A percentile compares a stretch with the other conserved stretches of the same genome.
Conservation (phyloP, 2,113 vertebrate genomes). For the Corythornis vintsioides region DNA sequence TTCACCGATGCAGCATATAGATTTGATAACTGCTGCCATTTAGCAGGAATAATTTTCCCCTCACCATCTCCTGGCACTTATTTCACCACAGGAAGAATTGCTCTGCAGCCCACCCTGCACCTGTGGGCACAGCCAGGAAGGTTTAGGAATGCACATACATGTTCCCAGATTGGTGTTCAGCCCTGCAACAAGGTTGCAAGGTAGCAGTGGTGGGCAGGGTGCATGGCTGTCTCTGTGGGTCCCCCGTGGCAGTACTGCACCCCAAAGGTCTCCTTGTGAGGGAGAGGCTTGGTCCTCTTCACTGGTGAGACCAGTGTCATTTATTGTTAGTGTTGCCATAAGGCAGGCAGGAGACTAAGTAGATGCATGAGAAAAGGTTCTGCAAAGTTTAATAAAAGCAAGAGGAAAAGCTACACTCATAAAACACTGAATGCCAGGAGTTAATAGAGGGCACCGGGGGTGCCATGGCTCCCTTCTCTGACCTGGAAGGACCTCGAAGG, state of each 20-base stretch:
- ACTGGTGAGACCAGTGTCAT: accelerated
- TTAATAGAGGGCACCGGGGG: neutral
- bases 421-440: neutral
- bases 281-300: neutral
- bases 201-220: neutral
- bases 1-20: neutral
- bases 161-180: too few species aligned
- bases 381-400: slow-evolving; percentile 1
- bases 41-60: neutral
- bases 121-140: accelerated
- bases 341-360: neutral
- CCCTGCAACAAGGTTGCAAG: neutral
- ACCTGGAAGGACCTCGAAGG: neutral
- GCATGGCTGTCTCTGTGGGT: accelerated
- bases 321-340: neutral
- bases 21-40: neutral
- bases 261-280: neutral
- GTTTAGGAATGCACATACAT: neutral
- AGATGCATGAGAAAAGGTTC: neutral
- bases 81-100: neutral
- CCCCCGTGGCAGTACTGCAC: neutral
- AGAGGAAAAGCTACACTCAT: slow-evolving; percentile 13
- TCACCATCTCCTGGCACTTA: neutral
- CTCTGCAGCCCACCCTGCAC: neutral
- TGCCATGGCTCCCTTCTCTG: neutral